phyloP scores from a whole-genome alignment of 2,888 invertebrate genomes.

The Helleia helle region DNA sequence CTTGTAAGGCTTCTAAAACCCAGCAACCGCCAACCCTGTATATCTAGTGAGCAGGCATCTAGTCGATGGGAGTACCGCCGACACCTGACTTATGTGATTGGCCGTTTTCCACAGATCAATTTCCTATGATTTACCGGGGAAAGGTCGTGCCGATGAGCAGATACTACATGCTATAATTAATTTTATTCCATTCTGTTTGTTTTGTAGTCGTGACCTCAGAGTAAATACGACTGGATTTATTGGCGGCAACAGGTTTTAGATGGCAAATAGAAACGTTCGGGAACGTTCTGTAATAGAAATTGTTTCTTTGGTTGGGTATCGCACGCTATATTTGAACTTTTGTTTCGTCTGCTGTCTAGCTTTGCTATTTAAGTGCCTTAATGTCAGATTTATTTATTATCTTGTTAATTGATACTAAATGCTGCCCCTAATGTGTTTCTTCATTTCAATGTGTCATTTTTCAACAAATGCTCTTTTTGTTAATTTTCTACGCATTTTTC shows the following conservation, averaged over 20 bases:
- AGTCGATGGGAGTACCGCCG: conserved; percentile 8
- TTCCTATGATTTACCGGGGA: conserved; percentile 51
- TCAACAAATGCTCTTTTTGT: too few relatives aligned
- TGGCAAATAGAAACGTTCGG: conserved; percentile 1
- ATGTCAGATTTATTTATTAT: too few relatives aligned
- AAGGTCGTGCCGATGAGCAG: conserved; percentile 53
- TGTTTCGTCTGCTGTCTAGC: too few relatives aligned
- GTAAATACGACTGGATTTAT: conserved; percentile 15
- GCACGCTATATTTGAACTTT: too few relatives aligned
- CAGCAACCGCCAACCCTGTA: neutral
- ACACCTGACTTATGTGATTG: conserved; percentile 17
- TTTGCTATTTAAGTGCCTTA: too few relatives aligned
- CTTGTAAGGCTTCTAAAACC: too few relatives aligned
- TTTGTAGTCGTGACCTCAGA: conserved; percentile 21
- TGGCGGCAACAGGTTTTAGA: conserved; percentile 8
- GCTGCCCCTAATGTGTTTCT: too few relatives aligned
- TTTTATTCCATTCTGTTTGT: conserved; percentile 23
- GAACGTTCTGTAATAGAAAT: too few relatives aligned
- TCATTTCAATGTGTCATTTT: too few relatives aligned
- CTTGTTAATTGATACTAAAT: too few relatives aligned
- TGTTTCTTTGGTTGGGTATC: conserved; percentile 6
- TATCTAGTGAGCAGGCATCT: neutral
- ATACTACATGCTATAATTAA: conserved; percentile 32
- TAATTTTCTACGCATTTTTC: too few relatives aligned
- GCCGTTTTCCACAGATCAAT: conserved; percentile 32